phyloP scores from a whole-genome alignment of 2,888 invertebrate genomes.

The Malacosoma neustria region DNA sequence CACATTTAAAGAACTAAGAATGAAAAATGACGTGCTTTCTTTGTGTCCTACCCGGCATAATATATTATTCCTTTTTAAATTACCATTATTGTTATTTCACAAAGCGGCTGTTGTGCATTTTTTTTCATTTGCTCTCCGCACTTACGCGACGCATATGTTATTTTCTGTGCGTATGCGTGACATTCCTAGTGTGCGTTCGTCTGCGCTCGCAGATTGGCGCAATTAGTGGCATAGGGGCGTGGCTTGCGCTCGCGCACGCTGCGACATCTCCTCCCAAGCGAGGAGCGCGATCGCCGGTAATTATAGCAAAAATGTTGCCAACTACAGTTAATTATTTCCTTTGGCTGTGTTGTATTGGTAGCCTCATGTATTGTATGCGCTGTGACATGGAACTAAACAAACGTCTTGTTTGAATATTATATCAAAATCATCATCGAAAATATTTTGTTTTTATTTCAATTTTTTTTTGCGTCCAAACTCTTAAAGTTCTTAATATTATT shows the following conservation, averaged over 20 bases:
- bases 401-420: no score
- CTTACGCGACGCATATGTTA: slow-evolving; percentile 42
- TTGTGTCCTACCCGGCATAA: neutral
- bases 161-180: slow-evolving; percentile 26
- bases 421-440: no score
- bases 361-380: slow-evolving; percentile 26
- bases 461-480: no score
- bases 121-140: slow-evolving; percentile 30
- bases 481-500: no score
- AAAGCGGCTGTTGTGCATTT: slow-evolving; percentile 4
- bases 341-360: slow-evolving; percentile 21
- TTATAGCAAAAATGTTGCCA: slow-evolving; percentile 40
- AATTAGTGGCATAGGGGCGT: slow-evolving; percentile 62
- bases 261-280: slow-evolving; percentile 63
- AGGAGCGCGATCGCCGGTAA: slow-evolving; percentile 20
- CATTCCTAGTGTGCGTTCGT: slow-evolving; percentile 45
- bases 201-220: slow-evolving; percentile 63
- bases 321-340: slow-evolving; percentile 52
- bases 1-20: neutral
- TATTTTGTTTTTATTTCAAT: no score
- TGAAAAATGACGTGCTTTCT: neutral
- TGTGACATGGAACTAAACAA: no score
- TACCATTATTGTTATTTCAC: neutral
- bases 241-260: slow-evolving; percentile 56
- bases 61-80: neutral